Evolutionary conservation across 2,888 invertebrate genomes (phyloP).

Genomic region (Hydriomena furcata): DNA sequence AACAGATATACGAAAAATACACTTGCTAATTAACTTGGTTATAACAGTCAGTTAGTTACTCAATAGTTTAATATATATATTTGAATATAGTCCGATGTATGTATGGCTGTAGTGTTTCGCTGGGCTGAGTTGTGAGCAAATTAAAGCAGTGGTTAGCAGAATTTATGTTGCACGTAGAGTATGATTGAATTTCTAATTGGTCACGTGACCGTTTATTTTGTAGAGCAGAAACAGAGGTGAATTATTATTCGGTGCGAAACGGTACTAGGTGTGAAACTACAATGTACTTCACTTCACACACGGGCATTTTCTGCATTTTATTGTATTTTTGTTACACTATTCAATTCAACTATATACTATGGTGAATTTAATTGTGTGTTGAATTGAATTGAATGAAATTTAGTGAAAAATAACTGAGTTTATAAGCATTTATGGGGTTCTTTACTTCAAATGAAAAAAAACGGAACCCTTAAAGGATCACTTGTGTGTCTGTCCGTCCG

Average conservation of each 20-base stretch:
- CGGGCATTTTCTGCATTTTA: no score
- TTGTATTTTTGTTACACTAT: no score
- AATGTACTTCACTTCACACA: not conserved
- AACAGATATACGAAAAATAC: no score
- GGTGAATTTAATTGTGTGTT: no score
- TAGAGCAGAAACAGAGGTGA: not conserved
- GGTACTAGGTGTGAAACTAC: not conserved
- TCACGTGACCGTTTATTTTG: constrained; percentile 3
- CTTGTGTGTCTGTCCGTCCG: no score
- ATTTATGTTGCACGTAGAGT: constrained; percentile 5
- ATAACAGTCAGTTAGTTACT: not conserved
- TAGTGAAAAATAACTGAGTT: no score
- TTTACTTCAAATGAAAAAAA: no score
- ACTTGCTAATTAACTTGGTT: no score
- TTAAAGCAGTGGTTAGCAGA: constrained; percentile 8
- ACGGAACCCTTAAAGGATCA: no score
- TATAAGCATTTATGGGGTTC: no score
- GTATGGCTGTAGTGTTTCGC: not conserved
- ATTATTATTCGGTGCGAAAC: not conserved
- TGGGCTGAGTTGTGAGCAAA: constrained; percentile 14
- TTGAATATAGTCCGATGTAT: not conserved
- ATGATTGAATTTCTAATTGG: constrained; percentile 19
- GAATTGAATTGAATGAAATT: no score
- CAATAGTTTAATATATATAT: not conserved
- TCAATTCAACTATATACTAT: no score